Percentiles rank a stretch among this genome's conserved stretches.
These are phyloP conservation scores for Zaprionus ghesquierei DNA, from an alignment of 1,140 invertebrate species.

Conservation along the genomic window DNA sequence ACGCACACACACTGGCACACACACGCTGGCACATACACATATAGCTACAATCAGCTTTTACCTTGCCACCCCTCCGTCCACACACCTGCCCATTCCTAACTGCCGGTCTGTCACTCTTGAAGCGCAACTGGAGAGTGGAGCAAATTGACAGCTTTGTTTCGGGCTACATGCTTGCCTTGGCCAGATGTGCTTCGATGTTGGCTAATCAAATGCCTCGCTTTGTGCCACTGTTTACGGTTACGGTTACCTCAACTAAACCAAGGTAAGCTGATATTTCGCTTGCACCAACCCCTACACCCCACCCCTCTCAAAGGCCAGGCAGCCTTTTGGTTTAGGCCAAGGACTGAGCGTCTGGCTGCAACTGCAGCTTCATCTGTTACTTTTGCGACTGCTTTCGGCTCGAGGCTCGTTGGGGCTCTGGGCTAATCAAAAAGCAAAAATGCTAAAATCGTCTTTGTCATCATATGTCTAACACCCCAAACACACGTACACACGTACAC, in stretches of 20 bases:
- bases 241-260: conserved; percentile 61
- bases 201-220: conserved; percentile 72
- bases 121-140: not conserved
- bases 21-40: no score
- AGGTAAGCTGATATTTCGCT: conserved; percentile 49
- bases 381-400: not conserved
- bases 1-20: no score
- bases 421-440: conserved; percentile 78
- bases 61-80: no score
- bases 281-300: not conserved
- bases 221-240: conserved; percentile 57
- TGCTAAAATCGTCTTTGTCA: conserved; percentile 76
- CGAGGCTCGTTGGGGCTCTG: no score
- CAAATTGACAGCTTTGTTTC: conserved; percentile 39
- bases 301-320: not conserved
- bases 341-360: not conserved
- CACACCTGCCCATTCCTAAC: not conserved
- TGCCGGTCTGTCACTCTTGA: not conserved
- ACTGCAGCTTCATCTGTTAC: not conserved
- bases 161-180: conserved; percentile 3
- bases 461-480: conserved; percentile 70
- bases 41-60: no score
- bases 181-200: not conserved
- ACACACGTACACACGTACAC: no score
- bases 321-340: not conserved